A percentile compares a stretch with the other conserved stretches of the same genome.
Evolutionary conservation across 2,888 invertebrate genomes (phyloP).

Genomic region (Steinernema hermaphroditum): DNA sequence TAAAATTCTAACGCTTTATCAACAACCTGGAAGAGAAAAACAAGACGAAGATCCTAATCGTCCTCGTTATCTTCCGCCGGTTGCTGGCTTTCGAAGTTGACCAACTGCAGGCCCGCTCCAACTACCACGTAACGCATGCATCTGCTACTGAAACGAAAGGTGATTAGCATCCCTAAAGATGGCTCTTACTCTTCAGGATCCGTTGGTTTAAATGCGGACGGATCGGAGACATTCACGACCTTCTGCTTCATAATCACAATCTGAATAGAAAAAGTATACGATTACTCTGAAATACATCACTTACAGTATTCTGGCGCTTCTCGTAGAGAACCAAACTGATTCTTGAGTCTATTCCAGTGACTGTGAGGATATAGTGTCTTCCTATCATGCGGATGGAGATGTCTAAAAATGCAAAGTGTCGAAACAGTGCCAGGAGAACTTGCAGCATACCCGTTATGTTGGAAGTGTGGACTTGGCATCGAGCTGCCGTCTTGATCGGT

Average conservation of each 20-base stretch:
- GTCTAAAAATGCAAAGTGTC: not conserved
- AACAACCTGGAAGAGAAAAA: no score
- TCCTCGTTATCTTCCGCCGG: not conserved
- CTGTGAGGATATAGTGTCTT: not conserved
- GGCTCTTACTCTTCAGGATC: not conserved
- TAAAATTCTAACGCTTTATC: no score
- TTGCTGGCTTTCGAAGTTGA: not conserved
- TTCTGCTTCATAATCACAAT: not conserved
- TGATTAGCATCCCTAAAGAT: not conserved
- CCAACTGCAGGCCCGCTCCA: not conserved
- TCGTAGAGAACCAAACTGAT: not conserved
- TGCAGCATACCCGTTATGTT: not conserved
- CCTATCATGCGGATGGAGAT: not conserved
- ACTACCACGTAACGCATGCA: not conserved
- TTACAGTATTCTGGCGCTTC: not conserved
- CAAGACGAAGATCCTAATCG: not conserved
- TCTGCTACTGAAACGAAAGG: not conserved
- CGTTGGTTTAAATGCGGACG: not conserved
- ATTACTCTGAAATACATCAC: not conserved
- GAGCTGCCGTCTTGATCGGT: not conserved
- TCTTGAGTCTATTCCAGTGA: not conserved
- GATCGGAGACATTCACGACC: conserved; percentile 11
- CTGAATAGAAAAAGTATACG: not conserved
- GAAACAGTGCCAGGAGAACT: not conserved
- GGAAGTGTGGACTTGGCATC: not conserved